Evolutionary conservation across 2,113 vertebrate species (phyloP).

Genomic region (Nibea albiflora): DNA sequence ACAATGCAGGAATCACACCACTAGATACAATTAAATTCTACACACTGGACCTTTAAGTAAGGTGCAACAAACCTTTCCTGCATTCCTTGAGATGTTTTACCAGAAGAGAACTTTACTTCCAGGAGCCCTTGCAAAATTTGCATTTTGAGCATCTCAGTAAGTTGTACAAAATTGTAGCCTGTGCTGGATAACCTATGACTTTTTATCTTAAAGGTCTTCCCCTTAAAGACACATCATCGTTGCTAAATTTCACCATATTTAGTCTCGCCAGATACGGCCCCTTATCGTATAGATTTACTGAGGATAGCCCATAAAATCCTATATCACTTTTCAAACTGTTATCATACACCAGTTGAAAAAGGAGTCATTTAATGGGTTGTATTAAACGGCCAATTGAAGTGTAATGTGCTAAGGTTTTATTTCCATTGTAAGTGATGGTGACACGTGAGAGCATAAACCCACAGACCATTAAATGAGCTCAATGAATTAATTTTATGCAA

Average conservation of each 20-base stretch:
- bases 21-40: no score
- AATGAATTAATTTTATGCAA: conserved; percentile 68
- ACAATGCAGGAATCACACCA: no score
- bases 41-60: background rate
- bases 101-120: background rate
- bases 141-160: background rate
- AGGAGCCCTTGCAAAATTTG: background rate
- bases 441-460: conserved; percentile 71
- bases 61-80: background rate
- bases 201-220: background rate
- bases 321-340: conserved; percentile 76
- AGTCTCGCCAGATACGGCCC: conserved; percentile 43
- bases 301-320: conserved; percentile 70
- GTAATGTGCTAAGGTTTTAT: conserved; percentile 75
- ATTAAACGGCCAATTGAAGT: conserved; percentile 81
- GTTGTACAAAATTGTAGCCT: background rate
- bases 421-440: conserved; percentile 73
- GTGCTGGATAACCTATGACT: background rate
- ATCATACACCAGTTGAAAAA: conserved; percentile 71
- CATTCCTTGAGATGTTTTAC: no score
- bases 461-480: conserved; percentile 74
- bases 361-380: conserved; percentile 71
- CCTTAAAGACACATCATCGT: conserved; percentile 9
- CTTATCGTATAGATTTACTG: conserved; percentile 76
- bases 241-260: conserved; percentile 59